Base-by-base conservation (phyloP, 2,797 vertebrate species). In the Aotus griseimembra region DNA sequence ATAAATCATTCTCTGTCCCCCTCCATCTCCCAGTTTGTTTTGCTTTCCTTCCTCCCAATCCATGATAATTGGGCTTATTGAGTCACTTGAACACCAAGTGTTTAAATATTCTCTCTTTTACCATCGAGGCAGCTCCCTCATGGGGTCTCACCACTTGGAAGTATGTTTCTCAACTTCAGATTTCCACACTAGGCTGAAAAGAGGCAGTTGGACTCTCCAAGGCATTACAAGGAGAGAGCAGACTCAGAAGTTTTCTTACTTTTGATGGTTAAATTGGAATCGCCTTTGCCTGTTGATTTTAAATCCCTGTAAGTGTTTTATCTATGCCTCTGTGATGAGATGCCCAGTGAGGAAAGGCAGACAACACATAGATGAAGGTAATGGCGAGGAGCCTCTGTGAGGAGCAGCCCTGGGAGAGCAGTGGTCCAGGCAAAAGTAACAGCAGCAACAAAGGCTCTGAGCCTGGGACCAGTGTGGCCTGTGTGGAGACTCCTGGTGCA, bases 61-160 rank as follows among this genome's bases (percentile, higher is more conserved):
- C 57, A 64, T 50, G 77, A 44, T 55, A 84, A 77, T 39, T 86
- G 50, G 39, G 72, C 14, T 89, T 15, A 58, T 84, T 48, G 88
- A 84, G 36, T 94, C 46, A 10, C 94, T 72, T 90, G 33, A 87
- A 92, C 86, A 39, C 20, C 58, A 97, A 58, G 6, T 75, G 85
- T 96, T 86, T 83, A 33, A 83, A 79, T 30, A 55, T 79, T 19
- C n/a, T 87, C 80, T 75, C 7, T 73, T 96, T 94, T 85, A 33
- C 26, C 85, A 4, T 15, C 90, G 61, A 82, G 55, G 41, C 13
- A 88, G 70, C n/a, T 67, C 52, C 13, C 2, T 64, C n/a, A 7
- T 48, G 22, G 39, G 30, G 13, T 36, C n/a, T 87, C 12, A 48
- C 7, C 76, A 30, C 19, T 58, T 46, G 50, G 28, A 92, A 92